phyloP scores from a whole-genome alignment of 1,140 invertebrate species.

The Panulirus ornatus region DNA sequence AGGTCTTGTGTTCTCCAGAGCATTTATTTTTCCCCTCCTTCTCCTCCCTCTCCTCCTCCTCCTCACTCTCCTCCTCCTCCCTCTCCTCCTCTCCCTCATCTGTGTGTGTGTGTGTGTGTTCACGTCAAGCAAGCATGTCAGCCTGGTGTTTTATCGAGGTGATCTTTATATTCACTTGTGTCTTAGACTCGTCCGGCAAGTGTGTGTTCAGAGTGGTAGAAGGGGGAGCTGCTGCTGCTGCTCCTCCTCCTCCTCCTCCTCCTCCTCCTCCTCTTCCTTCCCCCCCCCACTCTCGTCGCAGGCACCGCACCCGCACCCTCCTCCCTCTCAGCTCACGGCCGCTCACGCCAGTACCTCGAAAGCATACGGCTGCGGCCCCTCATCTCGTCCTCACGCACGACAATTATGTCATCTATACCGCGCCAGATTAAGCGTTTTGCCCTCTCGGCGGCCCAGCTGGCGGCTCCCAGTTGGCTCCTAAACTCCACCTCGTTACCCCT shows the following conservation, averaged over 20 bases:
- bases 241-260: not conserved
- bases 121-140: too few relatives aligned
- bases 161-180: not conserved
- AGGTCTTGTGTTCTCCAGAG: not conserved
- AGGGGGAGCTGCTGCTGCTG: not conserved
- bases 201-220: not conserved
- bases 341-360: not conserved
- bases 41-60: not conserved
- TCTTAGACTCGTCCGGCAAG: too few relatives aligned
- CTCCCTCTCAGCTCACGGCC: too few relatives aligned
- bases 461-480: too few relatives aligned
- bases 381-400: not conserved
- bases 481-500: too few relatives aligned
- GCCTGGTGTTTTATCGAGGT: not conserved
- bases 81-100: too few relatives aligned
- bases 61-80: not conserved
- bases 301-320: too few relatives aligned
- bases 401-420: not conserved
- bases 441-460: too few relatives aligned
- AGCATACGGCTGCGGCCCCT: too few relatives aligned
- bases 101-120: too few relatives aligned
- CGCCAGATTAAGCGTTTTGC: not conserved
- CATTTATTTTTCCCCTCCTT: not conserved
- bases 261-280: not conserved
- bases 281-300: too few relatives aligned